Evolutionary conservation across 2,797 vertebrate species (phyloP).

Genomic region (Nannoperca obscura): DNA sequence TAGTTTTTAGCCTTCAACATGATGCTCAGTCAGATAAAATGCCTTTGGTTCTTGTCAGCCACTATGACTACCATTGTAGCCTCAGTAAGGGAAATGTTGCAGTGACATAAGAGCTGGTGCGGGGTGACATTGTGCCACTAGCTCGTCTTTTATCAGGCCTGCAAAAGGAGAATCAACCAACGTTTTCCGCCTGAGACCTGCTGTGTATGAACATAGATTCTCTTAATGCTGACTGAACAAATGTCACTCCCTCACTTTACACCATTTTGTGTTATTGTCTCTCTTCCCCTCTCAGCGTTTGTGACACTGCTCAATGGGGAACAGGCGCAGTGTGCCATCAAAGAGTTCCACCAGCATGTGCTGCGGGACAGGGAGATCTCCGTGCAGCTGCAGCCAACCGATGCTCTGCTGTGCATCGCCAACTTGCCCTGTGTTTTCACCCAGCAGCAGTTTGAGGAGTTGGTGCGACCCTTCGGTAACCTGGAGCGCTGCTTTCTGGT

Average conservation of each 20-base stretch:
- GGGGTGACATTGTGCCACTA: conserved; percentile 41
- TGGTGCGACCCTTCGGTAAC: conserved; percentile 94
- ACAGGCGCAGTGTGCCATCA: conserved; percentile 92
- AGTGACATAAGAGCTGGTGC: conserved; percentile 30
- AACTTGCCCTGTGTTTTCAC: conserved; percentile 91
- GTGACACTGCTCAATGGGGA: conserved; percentile 93
- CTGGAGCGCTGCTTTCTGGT: conserved; percentile 95
- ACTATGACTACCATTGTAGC: conserved; percentile 21
- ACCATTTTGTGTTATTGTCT: conserved; percentile 16
- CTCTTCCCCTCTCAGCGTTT: conserved; percentile 82
- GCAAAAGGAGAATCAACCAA: conserved; percentile 8
- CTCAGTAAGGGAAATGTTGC: conserved; percentile 25
- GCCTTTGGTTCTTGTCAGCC: conserved; percentile 25
- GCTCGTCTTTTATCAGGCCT: conserved; percentile 35
- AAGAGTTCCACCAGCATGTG: conserved; percentile 87
- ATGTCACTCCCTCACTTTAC: conserved; percentile 5
- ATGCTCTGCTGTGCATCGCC: conserved; percentile 93
- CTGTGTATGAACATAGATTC: conserved; percentile 10
- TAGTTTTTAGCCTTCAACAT: conserved; percentile 1
- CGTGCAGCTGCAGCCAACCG: conserved; percentile 94
- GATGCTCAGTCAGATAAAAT: conserved; percentile 15
- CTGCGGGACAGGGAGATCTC: conserved; percentile 92
- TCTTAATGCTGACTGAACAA: conserved; percentile 10
- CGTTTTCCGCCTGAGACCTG: conserved; percentile 21
- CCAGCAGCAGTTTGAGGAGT: conserved; percentile 94